Evolutionary conservation across 2,888 invertebrate species (phyloP).

Genomic region (Acanthococcus lagerstroemiae): DNA sequence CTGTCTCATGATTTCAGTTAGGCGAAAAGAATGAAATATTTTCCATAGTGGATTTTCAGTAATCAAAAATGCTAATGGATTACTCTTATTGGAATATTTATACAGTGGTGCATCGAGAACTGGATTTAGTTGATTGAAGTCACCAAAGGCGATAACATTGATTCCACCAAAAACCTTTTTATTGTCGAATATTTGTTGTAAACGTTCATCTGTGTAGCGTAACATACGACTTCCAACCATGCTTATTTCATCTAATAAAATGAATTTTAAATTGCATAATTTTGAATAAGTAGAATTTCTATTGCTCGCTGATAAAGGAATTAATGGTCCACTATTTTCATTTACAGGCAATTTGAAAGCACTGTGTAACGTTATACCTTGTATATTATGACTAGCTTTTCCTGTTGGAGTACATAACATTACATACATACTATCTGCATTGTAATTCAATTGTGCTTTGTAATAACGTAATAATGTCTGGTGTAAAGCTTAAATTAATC

Average conservation of each 20-base stretch:
- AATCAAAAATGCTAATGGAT: not conserved
- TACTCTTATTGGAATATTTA: not conserved
- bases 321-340: slow-evolving; percentile 27
- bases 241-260: slow-evolving; percentile 35
- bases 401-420: slow-evolving; percentile 34
- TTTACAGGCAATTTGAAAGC: slow-evolving; percentile 33
- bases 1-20: slow-evolving; percentile 36
- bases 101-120: slow-evolving; percentile 32
- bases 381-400: slow-evolving; percentile 34
- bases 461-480: slow-evolving; percentile 29
- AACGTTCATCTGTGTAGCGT: not conserved
- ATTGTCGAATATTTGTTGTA: slow-evolving; percentile 34
- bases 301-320: slow-evolving; percentile 13
- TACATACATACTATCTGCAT: not conserved
- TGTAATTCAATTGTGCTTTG: slow-evolving; percentile 12
- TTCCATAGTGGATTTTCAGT: slow-evolving; percentile 32
- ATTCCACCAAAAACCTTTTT: slow-evolving; percentile 43
- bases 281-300: slow-evolving; percentile 31
- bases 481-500: slow-evolving; percentile 33
- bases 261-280: slow-evolving; percentile 31
- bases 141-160: slow-evolving; percentile 33
- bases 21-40: slow-evolving; percentile 29
- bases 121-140: slow-evolving; percentile 36
- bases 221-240: slow-evolving; percentile 33
- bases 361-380: slow-evolving; percentile 33